Base-by-base conservation (phyloP, 2,797 vertebrate species). In the Smutsia gigantea region DNA sequence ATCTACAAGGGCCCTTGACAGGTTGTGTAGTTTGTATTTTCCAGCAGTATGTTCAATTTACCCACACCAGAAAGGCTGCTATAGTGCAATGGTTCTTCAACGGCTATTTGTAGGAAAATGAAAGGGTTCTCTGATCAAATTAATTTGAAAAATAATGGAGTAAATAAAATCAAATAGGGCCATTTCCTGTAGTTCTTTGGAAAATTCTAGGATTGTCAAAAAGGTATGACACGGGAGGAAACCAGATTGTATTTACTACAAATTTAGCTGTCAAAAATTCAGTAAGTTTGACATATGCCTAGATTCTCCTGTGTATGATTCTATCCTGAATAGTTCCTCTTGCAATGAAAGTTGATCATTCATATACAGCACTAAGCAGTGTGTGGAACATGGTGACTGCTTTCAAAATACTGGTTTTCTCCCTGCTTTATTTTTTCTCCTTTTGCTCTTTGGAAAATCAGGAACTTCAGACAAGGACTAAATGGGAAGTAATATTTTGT, bases 401-500 rank as follows among this genome's bases (percentile, higher is more conserved):
- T 94, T 90, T n/a, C 10, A 37, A 31, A 82, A 86, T 59, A 37
- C n/a, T 42, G 5, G 0, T 21, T 77, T 94, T 57, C 14, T 68
- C 15, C 53, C 9, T 49, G 27, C 15, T 39, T 37, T 39, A 27
- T 9, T 14, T 86, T 72, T 87, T 64, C 21, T 90, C 9, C 2
- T 79, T 94, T 59, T 81, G 10, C 5, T 39, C 2, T 75, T 90
- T 21, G n/a, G 59, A 77, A 90, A 90, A 83, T 61, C 27, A 86
- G 68, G 34, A 93, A n/a, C 15, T 66, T 79, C 13, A 83, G 4
- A 39, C 12, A 2, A 84, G n/a, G 53, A 13, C n/a, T 57, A 92
- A 79, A 78, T 53, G 55, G 34, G 88, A 94, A 89, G 55, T 31
- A 75, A 34, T 68, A 74, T 89, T 92, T 79, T 92, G 31, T 66